Evolutionary conservation across 2,888 invertebrate species (phyloP).

Genomic region (Ellobium chinense): DNA sequence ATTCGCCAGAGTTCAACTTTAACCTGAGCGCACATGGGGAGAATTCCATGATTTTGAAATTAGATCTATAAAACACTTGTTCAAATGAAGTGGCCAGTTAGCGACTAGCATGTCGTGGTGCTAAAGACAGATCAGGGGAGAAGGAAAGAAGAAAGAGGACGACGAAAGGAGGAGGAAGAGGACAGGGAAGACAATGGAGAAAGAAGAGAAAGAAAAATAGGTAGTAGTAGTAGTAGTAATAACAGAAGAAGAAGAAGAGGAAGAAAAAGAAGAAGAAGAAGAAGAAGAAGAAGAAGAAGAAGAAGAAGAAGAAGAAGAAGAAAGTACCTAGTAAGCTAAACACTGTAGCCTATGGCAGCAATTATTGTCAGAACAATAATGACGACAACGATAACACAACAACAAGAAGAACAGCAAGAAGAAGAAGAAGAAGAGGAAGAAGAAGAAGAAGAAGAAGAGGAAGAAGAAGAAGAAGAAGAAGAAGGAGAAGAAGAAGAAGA

Average conservation of each 20-base stretch:
- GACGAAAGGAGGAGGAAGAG: neutral
- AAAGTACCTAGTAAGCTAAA: slow-evolving; percentile 1
- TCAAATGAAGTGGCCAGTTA: no score
- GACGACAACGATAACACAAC: slow-evolving; percentile 68
- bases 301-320: slow-evolving; percentile 9
- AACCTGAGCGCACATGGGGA: no score
- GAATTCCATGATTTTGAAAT: no score
- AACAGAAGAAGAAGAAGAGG: neutral
- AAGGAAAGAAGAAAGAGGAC: neutral
- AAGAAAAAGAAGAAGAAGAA: neutral
- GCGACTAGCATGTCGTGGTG: no score
- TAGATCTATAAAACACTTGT: no score
- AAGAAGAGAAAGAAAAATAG: slow-evolving; percentile 1
- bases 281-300: slow-evolving; percentile 19
- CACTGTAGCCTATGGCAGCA: no score
- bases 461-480: slow-evolving; percentile 40
- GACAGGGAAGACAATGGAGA: neutral
- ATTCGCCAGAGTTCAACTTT: no score
- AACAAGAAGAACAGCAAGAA: slow-evolving; percentile 69
- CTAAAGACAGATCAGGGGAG: neutral
- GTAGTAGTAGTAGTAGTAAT: neutral
- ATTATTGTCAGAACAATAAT: slow-evolving; percentile 54
- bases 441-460: slow-evolving; percentile 57
- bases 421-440: slow-evolving; percentile 72
- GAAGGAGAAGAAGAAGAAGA: slow-evolving; percentile 43